Evolutionary conservation across 2,113 vertebrate species (phyloP).

Genomic region (Hypomesus transpacificus): DNA sequence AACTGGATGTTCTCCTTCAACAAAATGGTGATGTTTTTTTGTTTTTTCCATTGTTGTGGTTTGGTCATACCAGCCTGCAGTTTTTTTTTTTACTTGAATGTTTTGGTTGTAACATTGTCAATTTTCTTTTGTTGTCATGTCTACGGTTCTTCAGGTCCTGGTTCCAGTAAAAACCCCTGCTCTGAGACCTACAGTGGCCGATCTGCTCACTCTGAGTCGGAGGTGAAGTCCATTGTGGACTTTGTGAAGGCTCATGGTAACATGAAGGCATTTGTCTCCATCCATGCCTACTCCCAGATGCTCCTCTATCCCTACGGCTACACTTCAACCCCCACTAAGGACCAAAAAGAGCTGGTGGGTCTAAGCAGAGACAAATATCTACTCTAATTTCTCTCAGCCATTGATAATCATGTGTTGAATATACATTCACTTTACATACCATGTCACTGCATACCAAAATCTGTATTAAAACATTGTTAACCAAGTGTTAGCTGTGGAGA

Average conservation of each 20-base stretch:
- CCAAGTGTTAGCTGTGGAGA: too few species aligned
- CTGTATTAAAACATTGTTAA: too few species aligned
- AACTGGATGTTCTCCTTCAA: neutral
- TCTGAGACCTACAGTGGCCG: conserved; percentile 79
- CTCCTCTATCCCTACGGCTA: conserved; percentile 91
- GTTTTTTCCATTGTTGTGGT: neutral
- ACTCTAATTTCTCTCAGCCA: neutral
- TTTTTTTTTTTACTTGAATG: neutral
- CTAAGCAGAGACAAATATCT: neutral
- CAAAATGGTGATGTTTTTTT: neutral
- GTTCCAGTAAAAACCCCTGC: conserved; percentile 82
- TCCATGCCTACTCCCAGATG: conserved; percentile 95
- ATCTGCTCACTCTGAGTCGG: conserved; percentile 79
- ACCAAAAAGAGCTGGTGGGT: conserved; percentile 82
- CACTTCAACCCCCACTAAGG: conserved; percentile 42
- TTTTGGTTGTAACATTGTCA: neutral
- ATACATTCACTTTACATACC: neutral
- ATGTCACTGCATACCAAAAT: too few species aligned
- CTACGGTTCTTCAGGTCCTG: conserved; percentile 61
- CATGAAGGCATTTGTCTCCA: conserved; percentile 89
- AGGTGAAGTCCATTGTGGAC: conserved; percentile 91
- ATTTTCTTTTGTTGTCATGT: neutral
- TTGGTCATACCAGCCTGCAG: neutral
- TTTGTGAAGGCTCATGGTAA: conserved; percentile 83
- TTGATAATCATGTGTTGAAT: neutral